Conservation (phyloP, 2,113 vertebrate species). For the Danio rerio region DNA sequence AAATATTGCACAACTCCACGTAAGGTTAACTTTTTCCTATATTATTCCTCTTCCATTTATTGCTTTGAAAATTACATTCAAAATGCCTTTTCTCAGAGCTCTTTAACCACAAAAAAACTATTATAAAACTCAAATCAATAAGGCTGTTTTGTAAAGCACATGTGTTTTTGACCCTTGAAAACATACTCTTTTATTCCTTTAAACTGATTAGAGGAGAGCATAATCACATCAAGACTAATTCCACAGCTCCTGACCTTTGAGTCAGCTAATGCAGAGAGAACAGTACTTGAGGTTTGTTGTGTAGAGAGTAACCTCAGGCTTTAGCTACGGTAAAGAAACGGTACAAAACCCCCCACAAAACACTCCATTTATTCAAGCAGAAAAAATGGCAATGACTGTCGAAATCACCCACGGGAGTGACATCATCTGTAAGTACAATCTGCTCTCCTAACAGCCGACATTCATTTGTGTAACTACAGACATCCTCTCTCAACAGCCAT, state of each 20-base stretch:
- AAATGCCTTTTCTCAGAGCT: neutral
- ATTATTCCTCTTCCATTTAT: neutral
- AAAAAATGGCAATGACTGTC: constrained; percentile 33
- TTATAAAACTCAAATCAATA: constrained; percentile 7
- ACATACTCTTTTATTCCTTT: neutral
- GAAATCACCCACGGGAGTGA: constrained; percentile 33
- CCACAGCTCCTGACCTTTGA: constrained; percentile 26
- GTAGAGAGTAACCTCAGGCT: neutral
- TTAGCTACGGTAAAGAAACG: neutral
- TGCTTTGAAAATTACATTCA: too few relatives aligned
- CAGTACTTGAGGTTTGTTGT: constrained; percentile 8
- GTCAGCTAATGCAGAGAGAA: neutral
- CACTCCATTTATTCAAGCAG: constrained; percentile 30
- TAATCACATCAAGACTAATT: constrained; percentile 44
- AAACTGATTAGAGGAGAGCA: neutral
- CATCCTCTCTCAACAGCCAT: neutral
- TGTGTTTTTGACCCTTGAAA: neutral
- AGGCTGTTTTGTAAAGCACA: neutral
- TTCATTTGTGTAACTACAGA: constrained; percentile 17
- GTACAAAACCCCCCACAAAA: constrained; percentile 4
- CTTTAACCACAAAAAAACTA: neutral
- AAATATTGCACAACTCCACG: too few relatives aligned
- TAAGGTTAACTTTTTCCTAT: too few relatives aligned
- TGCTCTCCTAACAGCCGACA: constrained; percentile 17
- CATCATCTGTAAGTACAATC: constrained; percentile 21